Conservation (phyloP, 2,797 vertebrate genomes). For the Lacerta viridis region DNA sequence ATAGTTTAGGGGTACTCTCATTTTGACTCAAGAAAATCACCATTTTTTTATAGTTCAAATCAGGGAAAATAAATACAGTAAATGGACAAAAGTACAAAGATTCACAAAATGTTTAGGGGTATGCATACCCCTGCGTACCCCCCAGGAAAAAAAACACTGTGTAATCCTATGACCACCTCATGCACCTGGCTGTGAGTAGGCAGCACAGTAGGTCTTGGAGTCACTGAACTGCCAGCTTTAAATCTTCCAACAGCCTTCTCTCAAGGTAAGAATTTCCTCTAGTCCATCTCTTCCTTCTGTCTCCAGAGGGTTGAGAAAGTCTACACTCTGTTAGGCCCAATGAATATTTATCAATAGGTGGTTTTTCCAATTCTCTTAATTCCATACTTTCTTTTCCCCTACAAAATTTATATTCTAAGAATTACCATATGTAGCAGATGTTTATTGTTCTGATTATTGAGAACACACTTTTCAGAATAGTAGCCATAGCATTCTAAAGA, state of each 20-base stretch:
- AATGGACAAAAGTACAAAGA: no score
- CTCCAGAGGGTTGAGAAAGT: not conserved
- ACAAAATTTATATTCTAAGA: not conserved
- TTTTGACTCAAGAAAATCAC: no score
- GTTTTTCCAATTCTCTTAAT: not conserved
- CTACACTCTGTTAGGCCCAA: not conserved
- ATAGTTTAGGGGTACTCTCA: no score
- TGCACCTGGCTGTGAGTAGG: no score
- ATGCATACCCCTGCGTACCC: no score
- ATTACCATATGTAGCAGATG: not conserved
- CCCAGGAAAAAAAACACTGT: no score
- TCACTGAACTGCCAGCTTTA: not conserved
- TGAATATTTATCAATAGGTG: not conserved
- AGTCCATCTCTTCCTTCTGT: not conserved
- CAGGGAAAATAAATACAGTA: no score
- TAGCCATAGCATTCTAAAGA: not conserved
- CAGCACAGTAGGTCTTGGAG: no score
- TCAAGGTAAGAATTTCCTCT: not conserved
- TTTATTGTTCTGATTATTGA: not conserved
- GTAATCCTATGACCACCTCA: no score
- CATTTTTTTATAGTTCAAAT: no score
- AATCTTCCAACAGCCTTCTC: not conserved
- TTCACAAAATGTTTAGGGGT: no score
- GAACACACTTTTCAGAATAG: slow-evolving; percentile 2
- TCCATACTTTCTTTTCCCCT: not conserved